A percentile compares a stretch with the other conserved stretches of the same genome.
Evolutionary conservation across 2,113 vertebrate genomes (phyloP).

Genomic region (Candoia aspera): DNA sequence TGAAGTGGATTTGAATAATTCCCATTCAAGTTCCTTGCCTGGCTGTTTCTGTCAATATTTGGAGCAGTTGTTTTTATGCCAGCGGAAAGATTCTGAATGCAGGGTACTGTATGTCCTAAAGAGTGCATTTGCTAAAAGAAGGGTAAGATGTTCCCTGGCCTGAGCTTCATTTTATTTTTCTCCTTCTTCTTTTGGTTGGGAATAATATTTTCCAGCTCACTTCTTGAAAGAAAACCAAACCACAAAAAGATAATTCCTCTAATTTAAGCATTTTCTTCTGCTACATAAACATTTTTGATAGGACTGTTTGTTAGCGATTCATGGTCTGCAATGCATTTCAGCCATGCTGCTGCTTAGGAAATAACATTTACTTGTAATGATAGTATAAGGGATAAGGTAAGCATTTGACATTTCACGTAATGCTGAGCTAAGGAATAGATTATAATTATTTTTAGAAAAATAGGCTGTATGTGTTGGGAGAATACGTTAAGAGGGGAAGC

Average conservation of each 20-base stretch:
- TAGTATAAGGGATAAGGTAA: not conserved
- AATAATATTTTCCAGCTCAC: not conserved
- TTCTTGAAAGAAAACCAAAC: conserved; percentile 22
- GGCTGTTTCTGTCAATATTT: conserved; percentile 14
- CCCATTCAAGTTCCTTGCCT: not conserved
- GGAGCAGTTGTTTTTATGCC: not conserved
- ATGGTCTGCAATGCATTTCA: conserved; percentile 39
- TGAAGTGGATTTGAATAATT: not conserved
- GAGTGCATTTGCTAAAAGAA: not conserved
- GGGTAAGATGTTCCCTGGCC: not conserved
- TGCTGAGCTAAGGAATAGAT: not conserved
- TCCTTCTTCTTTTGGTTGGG: not conserved
- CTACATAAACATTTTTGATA: not conserved
- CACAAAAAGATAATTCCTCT: not conserved
- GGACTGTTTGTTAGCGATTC: not conserved
- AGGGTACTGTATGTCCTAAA: not conserved
- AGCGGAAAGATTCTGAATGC: not conserved
- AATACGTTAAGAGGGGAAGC: not conserved
- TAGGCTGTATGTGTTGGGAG: not conserved
- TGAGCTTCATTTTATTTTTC: not conserved
- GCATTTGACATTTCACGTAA: not conserved
- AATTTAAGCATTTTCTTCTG: not conserved
- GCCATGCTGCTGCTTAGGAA: conserved; percentile 9
- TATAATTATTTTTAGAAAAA: not conserved
- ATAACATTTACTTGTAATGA: not conserved